Evolutionary conservation across 2,113 vertebrate genomes (phyloP), one percentile per base, ranked within the genome.

Genomic region (Paradisaea rubra): DNA sequence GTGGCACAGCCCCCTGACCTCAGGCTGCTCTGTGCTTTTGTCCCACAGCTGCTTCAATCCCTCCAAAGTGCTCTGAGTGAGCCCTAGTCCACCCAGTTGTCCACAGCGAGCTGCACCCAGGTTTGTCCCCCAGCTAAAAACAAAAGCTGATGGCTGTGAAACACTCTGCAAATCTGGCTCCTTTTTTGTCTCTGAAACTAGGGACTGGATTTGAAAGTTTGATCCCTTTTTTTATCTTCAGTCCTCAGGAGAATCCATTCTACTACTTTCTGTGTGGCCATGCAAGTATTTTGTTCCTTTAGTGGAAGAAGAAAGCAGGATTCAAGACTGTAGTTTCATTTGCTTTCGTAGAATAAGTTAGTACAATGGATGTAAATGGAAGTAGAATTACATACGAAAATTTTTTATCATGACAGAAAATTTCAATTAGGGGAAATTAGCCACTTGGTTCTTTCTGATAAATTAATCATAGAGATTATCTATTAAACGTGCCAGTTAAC

Each of bases 391-490:
- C 49, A 84, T 42, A 88, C 78, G 82, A 95, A 95, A 44, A 17
- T 20, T 95, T 87, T 89, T 80, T 86, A 86, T 88, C 82, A 88
- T 91, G 65, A 23, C 57, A 81, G 80, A 81, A 93, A 91, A 79
- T 90, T 92, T 93, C 89, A 88, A 81, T 95, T 86, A 96, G 22
- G 33, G 80, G 31, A 97, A 95, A 95, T 95, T 93, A 97, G 64
- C 72, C 80, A 79, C 76, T 97, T 88, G 37, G 68, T 83, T 93
- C 56, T 71, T 91, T 90, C 82, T 90, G 82, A 97, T 96, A 94
- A 95, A 96, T 97, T 95, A 96, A 96, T 97, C 91, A 95, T 88
- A 86, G 49, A 90, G 69, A 91, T 95, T 94, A 97, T 96, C 91
- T 93, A 64, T 95, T 91, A 94, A 96, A 93, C 1, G 9, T 88